phyloP scores from a whole-genome alignment of 37 sponge, comb jelly and placozoan genomes.

The Crambe crambe region DNA sequence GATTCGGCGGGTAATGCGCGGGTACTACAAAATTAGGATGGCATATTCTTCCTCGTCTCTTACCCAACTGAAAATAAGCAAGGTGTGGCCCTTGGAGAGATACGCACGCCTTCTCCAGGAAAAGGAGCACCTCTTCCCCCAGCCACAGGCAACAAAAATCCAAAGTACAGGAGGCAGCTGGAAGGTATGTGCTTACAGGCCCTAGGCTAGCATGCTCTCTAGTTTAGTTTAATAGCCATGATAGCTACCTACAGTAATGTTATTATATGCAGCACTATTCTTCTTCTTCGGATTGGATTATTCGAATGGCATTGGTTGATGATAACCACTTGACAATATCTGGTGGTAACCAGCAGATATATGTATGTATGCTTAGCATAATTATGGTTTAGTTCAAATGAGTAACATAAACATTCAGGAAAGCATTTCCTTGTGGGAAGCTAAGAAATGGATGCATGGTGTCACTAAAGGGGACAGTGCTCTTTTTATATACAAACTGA shows the following conservation, averaged over 20 bases:
- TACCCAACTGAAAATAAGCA: not conserved
- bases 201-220: not conserved
- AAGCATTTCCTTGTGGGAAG: conserved; percentile 85
- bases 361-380: conserved; percentile 24
- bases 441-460: conserved; percentile 74
- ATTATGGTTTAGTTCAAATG: not conserved
- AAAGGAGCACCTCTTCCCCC: not conserved
- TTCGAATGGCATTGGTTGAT: conserved; percentile 50
- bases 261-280: conserved; percentile 28
- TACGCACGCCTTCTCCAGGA: conserved; percentile 66
- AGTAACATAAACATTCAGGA: conserved; percentile 52
- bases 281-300: conserved; percentile 22
- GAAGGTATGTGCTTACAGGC: conserved; percentile 32
- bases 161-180: conserved; percentile 52
- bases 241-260: too few species aligned
- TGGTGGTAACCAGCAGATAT: conserved; percentile 41
- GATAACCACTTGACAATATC: conserved; percentile 52
- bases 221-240: not conserved
- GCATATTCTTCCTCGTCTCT: too few species aligned
- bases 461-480: conserved; percentile 83
- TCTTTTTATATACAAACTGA: conserved; percentile 71
- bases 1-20: too few species aligned
- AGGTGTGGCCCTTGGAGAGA: conserved; percentile 68
- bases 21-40: too few species aligned
- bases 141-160: not conserved